Percentiles rank a stretch among this genome's conserved stretches.
Conservation (phyloP, 2,113 vertebrate species). For the Promerops cafer region DNA sequence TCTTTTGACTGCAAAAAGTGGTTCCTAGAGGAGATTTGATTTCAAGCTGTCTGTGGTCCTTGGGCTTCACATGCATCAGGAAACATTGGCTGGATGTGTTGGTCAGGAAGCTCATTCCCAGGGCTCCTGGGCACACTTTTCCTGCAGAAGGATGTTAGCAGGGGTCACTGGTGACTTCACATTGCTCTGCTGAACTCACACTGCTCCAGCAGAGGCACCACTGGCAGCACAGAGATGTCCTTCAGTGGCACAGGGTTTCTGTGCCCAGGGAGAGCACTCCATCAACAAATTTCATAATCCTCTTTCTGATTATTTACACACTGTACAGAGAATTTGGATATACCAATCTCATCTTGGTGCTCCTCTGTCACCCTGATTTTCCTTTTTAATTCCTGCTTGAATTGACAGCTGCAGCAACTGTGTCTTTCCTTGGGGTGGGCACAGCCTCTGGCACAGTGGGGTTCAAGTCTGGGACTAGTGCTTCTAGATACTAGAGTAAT, state of each 20-base stretch:
- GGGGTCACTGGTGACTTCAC: fast-evolving
- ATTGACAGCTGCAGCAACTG: not conserved
- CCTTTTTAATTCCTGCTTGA: not conserved
- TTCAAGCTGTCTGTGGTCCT: not conserved
- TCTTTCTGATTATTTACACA: not conserved
- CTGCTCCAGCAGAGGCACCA: not conserved
- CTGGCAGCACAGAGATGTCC: not conserved
- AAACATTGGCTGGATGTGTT: not conserved
- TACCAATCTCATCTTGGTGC: not conserved
- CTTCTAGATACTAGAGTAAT: not conserved
- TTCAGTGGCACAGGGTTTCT: not conserved
- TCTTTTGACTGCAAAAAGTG: not conserved
- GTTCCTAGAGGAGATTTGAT: conserved; percentile 13
- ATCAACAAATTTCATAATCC: not conserved
- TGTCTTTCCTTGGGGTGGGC: not conserved
- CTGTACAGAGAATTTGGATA: not conserved
- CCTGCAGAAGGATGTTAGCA: not conserved
- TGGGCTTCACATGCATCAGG: not conserved
- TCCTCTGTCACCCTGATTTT: not conserved
- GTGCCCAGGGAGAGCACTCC: not conserved
- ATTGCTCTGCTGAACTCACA: not conserved
- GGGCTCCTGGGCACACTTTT: not conserved
- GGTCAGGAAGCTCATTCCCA: not conserved
- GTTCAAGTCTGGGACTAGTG: not conserved
- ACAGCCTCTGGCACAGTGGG: not conserved